These are phyloP conservation scores for Galleria mellonella DNA, from an alignment of 1,140 invertebrate genomes.

Conservation along the genomic window DNA sequence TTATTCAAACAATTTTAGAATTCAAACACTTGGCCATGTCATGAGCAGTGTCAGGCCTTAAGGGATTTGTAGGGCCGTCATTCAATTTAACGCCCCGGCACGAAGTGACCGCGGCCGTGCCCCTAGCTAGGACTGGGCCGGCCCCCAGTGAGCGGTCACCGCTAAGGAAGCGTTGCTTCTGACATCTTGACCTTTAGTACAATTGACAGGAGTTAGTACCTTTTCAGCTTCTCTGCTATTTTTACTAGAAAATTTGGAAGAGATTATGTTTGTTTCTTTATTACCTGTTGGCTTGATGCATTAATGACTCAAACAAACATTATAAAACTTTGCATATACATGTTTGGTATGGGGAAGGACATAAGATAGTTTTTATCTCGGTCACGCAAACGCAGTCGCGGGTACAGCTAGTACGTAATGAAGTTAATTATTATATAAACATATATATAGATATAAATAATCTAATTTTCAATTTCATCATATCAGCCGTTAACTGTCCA, in stretches of 20 bases:
- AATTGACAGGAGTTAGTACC: constrained; percentile 4
- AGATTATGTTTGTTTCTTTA: too few species aligned
- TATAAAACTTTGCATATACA: background rate
- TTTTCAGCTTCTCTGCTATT: background rate
- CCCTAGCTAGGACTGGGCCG: constrained; percentile 17
- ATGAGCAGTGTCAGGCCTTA: background rate
- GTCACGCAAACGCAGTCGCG: too few species aligned
- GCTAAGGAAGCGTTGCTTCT: constrained; percentile 38
- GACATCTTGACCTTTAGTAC: constrained; percentile 23
- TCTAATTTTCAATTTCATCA: too few species aligned
- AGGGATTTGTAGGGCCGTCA: constrained; percentile 27
- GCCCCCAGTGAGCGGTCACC: constrained; percentile 10
- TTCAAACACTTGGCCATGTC: background rate
- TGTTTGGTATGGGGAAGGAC: background rate
- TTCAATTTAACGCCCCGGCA: constrained; percentile 36
- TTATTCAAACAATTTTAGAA: too few species aligned
- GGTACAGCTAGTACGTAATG: too few species aligned
- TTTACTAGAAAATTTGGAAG: too few species aligned
- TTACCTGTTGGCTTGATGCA: too few species aligned
- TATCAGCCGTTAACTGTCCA: too few species aligned
- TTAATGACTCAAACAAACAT: too few species aligned
- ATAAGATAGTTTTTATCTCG: background rate
- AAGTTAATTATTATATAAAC: too few species aligned
- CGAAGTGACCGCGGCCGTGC: constrained; percentile 28
- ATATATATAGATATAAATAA: too few species aligned